phyloP scores from a whole-genome alignment of 2,888 invertebrate species.

The Daptonema setosum region DNA sequence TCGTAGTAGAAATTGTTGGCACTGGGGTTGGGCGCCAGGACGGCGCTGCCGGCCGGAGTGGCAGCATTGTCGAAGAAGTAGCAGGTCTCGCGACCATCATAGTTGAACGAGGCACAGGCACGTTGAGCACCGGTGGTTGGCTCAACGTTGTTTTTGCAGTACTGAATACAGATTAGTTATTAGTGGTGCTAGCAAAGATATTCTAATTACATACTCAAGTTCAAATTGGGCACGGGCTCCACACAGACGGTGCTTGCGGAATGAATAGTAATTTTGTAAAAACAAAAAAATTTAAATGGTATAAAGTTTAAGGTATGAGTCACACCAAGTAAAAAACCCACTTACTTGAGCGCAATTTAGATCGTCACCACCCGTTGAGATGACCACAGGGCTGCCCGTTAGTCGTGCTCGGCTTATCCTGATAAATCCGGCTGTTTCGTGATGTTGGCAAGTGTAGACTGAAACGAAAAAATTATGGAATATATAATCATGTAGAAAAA shows the following conservation, averaged over 20 bases:
- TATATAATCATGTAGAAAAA: too few relatives aligned
- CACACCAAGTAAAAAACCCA: not conserved
- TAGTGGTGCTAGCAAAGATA: too few relatives aligned
- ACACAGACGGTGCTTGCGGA: too few relatives aligned
- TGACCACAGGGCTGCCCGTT: constrained; percentile 25
- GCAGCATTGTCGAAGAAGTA: constrained; percentile 28
- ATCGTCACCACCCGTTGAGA: constrained; percentile 23
- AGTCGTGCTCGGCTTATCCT: constrained; percentile 23
- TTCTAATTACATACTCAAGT: too few relatives aligned
- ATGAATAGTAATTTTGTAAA: too few relatives aligned
- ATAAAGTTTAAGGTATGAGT: not conserved
- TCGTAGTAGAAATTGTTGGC: constrained; percentile 29
- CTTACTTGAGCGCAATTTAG: constrained; percentile 2
- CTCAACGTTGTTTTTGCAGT: constrained; percentile 26
- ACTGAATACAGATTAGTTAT: too few relatives aligned
- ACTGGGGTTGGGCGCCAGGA: constrained; percentile 25
- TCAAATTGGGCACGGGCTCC: too few relatives aligned
- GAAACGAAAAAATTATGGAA: constrained; percentile 1
- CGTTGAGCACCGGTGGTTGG: constrained; percentile 27
- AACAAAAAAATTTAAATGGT: too few relatives aligned
- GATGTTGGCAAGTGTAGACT: constrained; percentile 17
- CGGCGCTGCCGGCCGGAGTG: constrained; percentile 22
- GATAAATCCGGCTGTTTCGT: constrained; percentile 24
- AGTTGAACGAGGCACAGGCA: constrained; percentile 27
- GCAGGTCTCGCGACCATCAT: constrained; percentile 27